Base-by-base conservation (phyloP, 2,888 invertebrate genomes). In the Torymus texanus region DNA sequence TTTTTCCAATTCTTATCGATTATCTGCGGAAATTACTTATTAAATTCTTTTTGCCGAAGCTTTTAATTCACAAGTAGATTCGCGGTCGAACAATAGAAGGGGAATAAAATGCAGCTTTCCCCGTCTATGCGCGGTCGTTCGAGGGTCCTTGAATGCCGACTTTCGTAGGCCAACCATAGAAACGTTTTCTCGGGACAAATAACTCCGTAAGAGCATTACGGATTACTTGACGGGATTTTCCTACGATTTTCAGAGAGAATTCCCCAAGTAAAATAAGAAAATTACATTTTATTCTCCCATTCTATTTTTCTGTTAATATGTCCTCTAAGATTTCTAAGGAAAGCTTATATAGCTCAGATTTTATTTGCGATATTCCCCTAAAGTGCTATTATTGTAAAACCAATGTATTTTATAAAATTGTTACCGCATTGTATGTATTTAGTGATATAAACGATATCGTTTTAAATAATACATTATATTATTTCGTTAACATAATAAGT, bases 101-200 rank as follows among this genome's bases (percentile, higher is more conserved):
- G 68, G 67, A 78, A 78, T 81, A 81, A 78, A 78, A 81, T 71
- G 75, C 59, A 78, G 78, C 75, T 81, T 75, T 81, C 59, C 8
- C 66, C 63, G 53, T 21, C 75, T 74, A 56, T 58, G 67, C 72
- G 67, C 58, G 71, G 63, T 73, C 72, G 50, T 21, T 81, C 67
- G 16, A 81, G 75, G 61, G 75, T 56, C 72, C 78, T 78, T 66
- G 67, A 75, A 75, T 75, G 62, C 63, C 75, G 55, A 81, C 67
- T 78, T 41, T 70, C 24, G 78, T 74, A 78, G 72, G 58, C 75
- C 18, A 81, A 75, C 67, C 66, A 75, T 78, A 67, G 78, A 80
- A 83, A 81, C 80, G 75, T 84, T 84, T 82, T 81, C 82, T 79
- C 80, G 77, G 84, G 78, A 81, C 82, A 82, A 83, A 82, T 81